Base-by-base conservation (phyloP, 2,888 invertebrate species). In the Pyrocoelia pectoralis region DNA sequence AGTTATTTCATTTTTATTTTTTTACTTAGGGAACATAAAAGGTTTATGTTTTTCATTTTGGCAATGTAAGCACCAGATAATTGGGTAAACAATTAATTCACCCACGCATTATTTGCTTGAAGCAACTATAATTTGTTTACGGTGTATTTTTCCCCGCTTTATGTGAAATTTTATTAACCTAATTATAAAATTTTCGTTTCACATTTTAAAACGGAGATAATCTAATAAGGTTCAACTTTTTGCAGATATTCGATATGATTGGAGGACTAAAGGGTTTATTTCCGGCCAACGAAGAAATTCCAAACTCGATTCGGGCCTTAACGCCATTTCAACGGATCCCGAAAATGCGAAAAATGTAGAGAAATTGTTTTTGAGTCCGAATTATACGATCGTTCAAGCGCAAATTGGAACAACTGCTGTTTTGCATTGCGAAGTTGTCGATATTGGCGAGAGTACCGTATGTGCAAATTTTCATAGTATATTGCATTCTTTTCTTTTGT, bases 381-480 rank as follows among this genome's bases (percentile, higher is more conserved):
- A 87, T 77, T 86, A 86, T 79, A 87, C 86, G n/a, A 83, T 85
- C 66, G 86, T 88, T 68, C 82, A 86, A 78, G 87, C 87, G 61
- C 88, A 88, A 79, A 86, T 86, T 72, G 86, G 87, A 56, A 86
- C 87, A 6, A 88, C 87, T 10, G 87, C 86, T 19, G 81, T 86
- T 69, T 75, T 88, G 57, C 87, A 87, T 73, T 88, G 88, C 77
- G 87, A 87, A 84, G 86, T 87, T 76, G 84, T 85, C 70, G 87
- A 87, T 72, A 85, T 87, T 52, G 86, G 86, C 38, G 86, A 87
- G 75, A 86, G 86, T 71, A 87, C 87, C 81, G 88, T 88, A 77
- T 84, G 85, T 80, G 59, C 33, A 33, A 33, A 3, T 33, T 33
- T 33, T 8, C n/a, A 6, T 6, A 4, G 2, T 33, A 33, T n/a